phyloP scores from a whole-genome alignment of 2,797 vertebrate genomes.

The Sebastes taczanowskii region DNA sequence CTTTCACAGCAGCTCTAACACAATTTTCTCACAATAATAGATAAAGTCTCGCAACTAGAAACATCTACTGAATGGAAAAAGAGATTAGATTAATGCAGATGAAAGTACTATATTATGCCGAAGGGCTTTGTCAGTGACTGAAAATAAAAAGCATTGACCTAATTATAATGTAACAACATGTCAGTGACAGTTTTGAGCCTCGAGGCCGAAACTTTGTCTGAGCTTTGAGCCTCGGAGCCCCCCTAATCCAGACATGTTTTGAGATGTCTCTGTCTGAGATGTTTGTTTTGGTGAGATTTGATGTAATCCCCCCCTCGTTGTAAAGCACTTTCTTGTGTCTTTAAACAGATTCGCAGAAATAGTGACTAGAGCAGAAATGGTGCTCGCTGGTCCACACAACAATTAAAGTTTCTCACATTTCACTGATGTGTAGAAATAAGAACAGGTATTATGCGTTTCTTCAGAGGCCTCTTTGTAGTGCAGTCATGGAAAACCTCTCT shows the following conservation, averaged over 20 bases:
- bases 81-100: not conserved
- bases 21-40: constrained; percentile 1
- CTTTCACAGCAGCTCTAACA: not conserved
- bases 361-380: not conserved
- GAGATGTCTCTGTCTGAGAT: constrained; percentile 13
- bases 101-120: not conserved
- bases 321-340: constrained; percentile 19
- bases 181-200: constrained; percentile 2
- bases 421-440: constrained; percentile 6
- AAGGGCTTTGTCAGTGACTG: not conserved
- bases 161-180: constrained; percentile 4
- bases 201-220: constrained; percentile 8
- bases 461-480: not conserved
- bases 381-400: not conserved
- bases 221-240: constrained; percentile 29
- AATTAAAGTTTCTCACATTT: not conserved
- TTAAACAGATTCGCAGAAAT: not conserved
- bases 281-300: constrained; percentile 57
- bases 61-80: not conserved
- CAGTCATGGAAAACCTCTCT: constrained; percentile 12
- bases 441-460: not conserved
- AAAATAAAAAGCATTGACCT: not conserved
- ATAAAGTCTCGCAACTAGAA: constrained; percentile 6
- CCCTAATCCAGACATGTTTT: constrained; percentile 48
- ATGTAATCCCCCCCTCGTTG: constrained; percentile 33